phyloP scores from a whole-genome alignment of 2,113 vertebrate genomes.

The Axis porcinus region DNA sequence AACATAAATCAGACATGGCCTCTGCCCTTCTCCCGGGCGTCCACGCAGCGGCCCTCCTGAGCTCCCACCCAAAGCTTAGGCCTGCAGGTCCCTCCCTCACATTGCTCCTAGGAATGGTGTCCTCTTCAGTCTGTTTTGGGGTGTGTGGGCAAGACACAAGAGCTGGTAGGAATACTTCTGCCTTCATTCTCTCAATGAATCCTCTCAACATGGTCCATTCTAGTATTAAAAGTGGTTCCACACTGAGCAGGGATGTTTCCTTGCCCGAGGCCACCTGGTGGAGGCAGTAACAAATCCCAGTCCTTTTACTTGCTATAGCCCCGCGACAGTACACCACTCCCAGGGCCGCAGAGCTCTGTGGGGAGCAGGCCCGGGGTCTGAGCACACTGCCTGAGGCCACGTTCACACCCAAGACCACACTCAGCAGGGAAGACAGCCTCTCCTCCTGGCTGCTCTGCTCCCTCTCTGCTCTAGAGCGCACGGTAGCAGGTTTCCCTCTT shows the following conservation, averaged over 20 bases:
- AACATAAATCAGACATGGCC: background rate
- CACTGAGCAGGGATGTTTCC: background rate
- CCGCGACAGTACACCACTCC: background rate
- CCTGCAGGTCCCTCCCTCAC: background rate
- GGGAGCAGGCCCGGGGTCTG: background rate
- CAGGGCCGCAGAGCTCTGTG: background rate
- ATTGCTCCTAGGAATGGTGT: background rate
- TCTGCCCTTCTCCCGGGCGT: rapidly evolving
- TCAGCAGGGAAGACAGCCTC: background rate
- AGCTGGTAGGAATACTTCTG: background rate
- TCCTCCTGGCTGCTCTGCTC: background rate
- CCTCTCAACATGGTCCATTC: background rate
- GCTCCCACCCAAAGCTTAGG: background rate
- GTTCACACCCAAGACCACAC: no score
- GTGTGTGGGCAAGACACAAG: background rate
- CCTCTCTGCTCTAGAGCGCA: no score
- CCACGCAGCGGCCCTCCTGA: rapidly evolving
- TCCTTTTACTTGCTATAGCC: background rate
- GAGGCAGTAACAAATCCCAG: background rate
- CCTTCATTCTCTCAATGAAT: background rate
- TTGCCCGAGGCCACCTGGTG: background rate
- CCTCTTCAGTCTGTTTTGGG: background rate
- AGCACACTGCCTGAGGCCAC: background rate
- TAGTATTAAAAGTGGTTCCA: background rate
- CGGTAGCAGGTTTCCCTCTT: background rate